These are phyloP conservation scores for Eupleurogrammus muticus DNA, from an alignment of 2,797 vertebrate species.

Conservation along the genomic window DNA sequence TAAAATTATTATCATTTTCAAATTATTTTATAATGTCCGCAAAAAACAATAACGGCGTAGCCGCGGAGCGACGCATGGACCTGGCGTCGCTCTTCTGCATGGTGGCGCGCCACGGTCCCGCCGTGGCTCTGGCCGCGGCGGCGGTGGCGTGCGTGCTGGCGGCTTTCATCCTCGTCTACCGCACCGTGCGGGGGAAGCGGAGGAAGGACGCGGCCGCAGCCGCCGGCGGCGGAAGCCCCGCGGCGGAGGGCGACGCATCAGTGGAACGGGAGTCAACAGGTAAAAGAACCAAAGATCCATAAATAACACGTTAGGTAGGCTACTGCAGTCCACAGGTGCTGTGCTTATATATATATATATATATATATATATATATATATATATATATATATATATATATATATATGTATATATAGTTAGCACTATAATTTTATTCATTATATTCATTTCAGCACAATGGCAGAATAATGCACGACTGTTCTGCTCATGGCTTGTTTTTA, in stretches of 20 bases:
- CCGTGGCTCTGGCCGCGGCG: constrained; percentile 70
- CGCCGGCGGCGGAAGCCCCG: constrained; percentile 18
- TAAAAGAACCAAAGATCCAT: constrained; percentile 29
- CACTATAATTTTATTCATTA: too few relatives aligned
- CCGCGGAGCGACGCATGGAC: constrained; percentile 69
- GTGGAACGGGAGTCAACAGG: constrained; percentile 77
- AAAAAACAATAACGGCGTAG: constrained; percentile 65
- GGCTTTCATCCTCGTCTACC: constrained; percentile 78
- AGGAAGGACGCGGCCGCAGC: constrained; percentile 57
- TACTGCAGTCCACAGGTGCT: not conserved
- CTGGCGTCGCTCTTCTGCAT: constrained; percentile 77
- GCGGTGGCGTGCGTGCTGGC: constrained; percentile 72
- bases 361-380: too few relatives aligned
- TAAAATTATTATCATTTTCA: not conserved
- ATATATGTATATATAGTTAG: too few relatives aligned
- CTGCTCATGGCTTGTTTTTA: too few relatives aligned
- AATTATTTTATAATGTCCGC: constrained; percentile 44
- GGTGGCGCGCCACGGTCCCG: constrained; percentile 76
- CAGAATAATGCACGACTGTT: too few relatives aligned
- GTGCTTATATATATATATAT: not conserved
- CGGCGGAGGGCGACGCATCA: constrained; percentile 29
- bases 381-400: too few relatives aligned
- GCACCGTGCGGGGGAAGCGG: constrained; percentile 71
- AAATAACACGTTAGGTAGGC: not conserved
- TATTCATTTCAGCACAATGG: too few relatives aligned